Evolutionary conservation across 2,888 invertebrate species (phyloP), one percentile per base, ranked within the genome.

Genomic region (Agrochola lota): DNA sequence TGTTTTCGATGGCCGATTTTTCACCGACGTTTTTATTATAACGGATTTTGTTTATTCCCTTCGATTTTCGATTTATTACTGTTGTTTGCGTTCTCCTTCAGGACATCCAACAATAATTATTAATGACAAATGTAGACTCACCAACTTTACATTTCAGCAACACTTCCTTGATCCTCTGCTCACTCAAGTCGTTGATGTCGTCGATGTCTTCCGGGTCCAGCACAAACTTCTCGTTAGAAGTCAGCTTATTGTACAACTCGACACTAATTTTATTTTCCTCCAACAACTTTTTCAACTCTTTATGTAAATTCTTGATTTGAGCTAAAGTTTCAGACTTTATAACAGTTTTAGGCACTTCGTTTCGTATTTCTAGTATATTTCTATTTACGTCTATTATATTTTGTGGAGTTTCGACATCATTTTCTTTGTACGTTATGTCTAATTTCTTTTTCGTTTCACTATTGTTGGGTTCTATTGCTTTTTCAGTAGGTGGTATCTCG

Each of bases 131-230:
- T 78, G 69, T 23, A 72, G 55, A 92, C 95, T 94, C 87, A 96
- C 96, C 95, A 81, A 94, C 85, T 94, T 94, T 95, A 88, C 91
- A 94, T 88, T 92, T 95, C 17, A 96, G 81, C 52, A 96, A 87
- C 30, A 95, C 85, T 79, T 94, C 93, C 81, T 94, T 95, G 6
- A 96, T 89, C 67, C 91, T 91, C 64, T 93, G 92, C 59, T 94
- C 93, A 6, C 91, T 93, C 83, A 97, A 88, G 80, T 94, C 93
- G 85, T 97, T 97, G 60, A 97, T 94, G 77, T 96, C 93, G 1
- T 94, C 94, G n/a, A 97, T 96, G 82, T 97, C 97, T n/a, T 92
- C 90, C 0, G 94, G 92, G n/a, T 95, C 93, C 81, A 97, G 86
- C 71, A 95, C 94, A 78, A 97, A 96, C 80, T 94, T 95, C 71